Percentiles rank a stretch among this genome's conserved stretches.
Evolutionary conservation across 2,797 vertebrate genomes (phyloP).

Genomic region (Scolopax rusticola): DNA sequence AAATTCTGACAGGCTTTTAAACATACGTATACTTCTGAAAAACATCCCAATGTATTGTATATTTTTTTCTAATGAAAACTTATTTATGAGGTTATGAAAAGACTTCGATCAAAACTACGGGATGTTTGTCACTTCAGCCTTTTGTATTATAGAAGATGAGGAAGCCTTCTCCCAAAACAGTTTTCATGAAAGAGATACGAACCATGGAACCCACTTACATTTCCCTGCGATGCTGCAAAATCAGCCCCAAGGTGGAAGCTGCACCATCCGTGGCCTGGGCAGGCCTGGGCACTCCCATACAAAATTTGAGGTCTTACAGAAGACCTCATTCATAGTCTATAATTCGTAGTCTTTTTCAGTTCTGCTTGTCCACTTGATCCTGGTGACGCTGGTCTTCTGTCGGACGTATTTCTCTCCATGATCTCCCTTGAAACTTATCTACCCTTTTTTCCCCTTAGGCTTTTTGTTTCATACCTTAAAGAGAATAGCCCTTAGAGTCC

Average conservation of each 20-base stretch:
- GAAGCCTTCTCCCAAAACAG: neutral
- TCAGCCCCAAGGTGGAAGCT: neutral
- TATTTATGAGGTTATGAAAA: neutral
- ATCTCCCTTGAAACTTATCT: neutral
- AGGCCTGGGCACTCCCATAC: neutral
- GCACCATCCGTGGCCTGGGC: fast-evolving
- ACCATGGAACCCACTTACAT: neutral
- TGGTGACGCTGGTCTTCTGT: neutral
- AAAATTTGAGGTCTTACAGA: neutral
- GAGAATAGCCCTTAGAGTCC: neutral
- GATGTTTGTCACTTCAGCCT: neutral
- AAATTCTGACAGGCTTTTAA: neutral
- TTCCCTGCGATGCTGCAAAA: neutral
- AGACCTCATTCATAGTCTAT: neutral
- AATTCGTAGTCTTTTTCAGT: neutral
- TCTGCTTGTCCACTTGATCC: neutral
- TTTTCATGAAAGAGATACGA: neutral
- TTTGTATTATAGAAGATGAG: neutral
- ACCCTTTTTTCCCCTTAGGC: neutral
- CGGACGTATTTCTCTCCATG: neutral
- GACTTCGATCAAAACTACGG: neutral
- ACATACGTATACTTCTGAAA: neutral
- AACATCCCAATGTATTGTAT: neutral
- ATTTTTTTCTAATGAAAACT: neutral
- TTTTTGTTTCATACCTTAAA: neutral